Percentiles rank a stretch among this genome's conserved stretches.
phyloP scores from a whole-genome alignment of 2,113 vertebrate species.

The Ailuropoda melanoleuca region DNA sequence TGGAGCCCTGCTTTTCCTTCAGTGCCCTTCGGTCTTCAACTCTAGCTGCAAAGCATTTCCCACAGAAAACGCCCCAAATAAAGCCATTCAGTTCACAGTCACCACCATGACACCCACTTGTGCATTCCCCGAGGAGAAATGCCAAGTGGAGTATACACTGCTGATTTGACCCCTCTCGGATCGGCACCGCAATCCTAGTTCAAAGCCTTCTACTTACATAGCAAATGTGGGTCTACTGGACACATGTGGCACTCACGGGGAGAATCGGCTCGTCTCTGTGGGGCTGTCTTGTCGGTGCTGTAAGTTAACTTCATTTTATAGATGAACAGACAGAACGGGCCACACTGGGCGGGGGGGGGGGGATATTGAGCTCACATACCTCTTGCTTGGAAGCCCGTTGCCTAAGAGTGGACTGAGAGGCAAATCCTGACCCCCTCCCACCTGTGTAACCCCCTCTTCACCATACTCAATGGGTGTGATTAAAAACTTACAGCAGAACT shows the following conservation, averaged over 20 bases:
- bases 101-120: neutral
- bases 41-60: neutral
- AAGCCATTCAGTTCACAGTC: neutral
- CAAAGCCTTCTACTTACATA: neutral
- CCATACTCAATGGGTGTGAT: neutral
- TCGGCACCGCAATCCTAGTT: rapidly evolving
- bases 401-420: neutral
- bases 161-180: too few species aligned
- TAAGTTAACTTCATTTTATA: neutral
- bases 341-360: neutral
- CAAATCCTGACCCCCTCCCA: neutral
- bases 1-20: neutral
- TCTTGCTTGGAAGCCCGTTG: neutral
- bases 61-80: neutral
- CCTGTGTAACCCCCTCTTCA: neutral
- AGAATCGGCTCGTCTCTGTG: neutral
- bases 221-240: neutral
- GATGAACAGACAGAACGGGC: neutral
- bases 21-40: neutral
- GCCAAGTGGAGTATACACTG: neutral
- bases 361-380: neutral
- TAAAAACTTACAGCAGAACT: neutral
- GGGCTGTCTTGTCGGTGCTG: rapidly evolving
- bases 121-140: neutral
- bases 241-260: neutral